phyloP scores from a whole-genome alignment of 2,797 vertebrate species.

The Natrix natrix region DNA sequence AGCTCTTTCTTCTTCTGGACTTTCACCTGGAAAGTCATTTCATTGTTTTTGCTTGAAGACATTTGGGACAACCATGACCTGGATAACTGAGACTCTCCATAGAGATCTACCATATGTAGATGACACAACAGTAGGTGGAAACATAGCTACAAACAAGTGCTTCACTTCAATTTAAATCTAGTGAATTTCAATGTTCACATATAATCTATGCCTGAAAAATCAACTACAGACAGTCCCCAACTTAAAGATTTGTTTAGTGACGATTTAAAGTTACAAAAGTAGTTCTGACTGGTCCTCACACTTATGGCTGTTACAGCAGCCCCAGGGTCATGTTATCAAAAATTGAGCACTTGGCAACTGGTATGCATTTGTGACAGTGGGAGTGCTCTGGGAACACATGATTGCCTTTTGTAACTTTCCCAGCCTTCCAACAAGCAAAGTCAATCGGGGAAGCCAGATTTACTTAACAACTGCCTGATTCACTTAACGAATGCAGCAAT shows the following conservation, averaged over 20 bases:
- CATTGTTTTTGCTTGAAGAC: not conserved
- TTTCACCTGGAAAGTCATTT: not conserved
- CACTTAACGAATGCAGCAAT: not conserved
- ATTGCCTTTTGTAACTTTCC: not conserved
- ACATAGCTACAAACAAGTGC: not conserved
- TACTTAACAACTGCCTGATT: not conserved
- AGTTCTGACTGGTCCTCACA: not conserved
- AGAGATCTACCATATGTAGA: not conserved
- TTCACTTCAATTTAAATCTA: not conserved
- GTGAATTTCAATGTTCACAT: not conserved
- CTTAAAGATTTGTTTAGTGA: not conserved
- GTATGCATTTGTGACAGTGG: not conserved
- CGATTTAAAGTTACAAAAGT: not conserved
- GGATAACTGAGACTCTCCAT: not conserved
- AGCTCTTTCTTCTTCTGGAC: not conserved
- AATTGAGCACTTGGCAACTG: not conserved
- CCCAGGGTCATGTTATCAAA: not conserved
- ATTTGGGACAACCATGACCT: not conserved
- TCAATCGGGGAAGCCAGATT: not conserved
- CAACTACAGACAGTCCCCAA: not conserved
- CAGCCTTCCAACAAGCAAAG: not conserved
- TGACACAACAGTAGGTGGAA: not conserved
- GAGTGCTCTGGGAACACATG: not conserved
- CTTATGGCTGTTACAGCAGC: not conserved
- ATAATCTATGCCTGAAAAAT: not conserved